phyloP scores from a whole-genome alignment of 2,888 invertebrate genomes.

The Notocelia uddmanniana region DNA sequence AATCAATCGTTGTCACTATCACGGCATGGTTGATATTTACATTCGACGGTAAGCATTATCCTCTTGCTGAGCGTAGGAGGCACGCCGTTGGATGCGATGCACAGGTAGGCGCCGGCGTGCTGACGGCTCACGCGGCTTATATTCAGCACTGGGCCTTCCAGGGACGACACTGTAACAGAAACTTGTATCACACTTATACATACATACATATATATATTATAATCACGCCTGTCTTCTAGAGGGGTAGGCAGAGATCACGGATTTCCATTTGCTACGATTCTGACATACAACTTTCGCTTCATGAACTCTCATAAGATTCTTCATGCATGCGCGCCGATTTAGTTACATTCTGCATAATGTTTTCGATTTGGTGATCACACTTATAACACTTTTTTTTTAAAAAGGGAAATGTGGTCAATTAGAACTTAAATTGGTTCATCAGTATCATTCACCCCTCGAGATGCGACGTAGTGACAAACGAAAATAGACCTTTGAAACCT shows the following conservation, averaged over 20 bases:
- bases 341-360: no score
- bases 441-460: no score
- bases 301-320: no score
- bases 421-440: no score
- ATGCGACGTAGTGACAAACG: neutral
- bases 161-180: constrained; percentile 84
- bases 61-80: constrained; percentile 96
- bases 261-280: no score
- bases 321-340: no score
- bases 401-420: neutral
- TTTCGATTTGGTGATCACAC: no score
- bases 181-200: neutral
- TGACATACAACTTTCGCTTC: no score
- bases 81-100: constrained; percentile 93
- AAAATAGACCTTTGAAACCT: neutral
- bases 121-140: constrained; percentile 90
- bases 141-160: constrained; percentile 89
- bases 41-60: constrained; percentile 93
- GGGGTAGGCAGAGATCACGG: no score
- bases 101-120: constrained; percentile 93
- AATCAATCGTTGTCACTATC: neutral
- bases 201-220: no score
- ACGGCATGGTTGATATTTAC: constrained; percentile 80
- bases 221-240: no score
- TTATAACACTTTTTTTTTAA: neutral